Base-by-base conservation (phyloP, 2,797 vertebrate genomes). In the Spatula clypeata region DNA sequence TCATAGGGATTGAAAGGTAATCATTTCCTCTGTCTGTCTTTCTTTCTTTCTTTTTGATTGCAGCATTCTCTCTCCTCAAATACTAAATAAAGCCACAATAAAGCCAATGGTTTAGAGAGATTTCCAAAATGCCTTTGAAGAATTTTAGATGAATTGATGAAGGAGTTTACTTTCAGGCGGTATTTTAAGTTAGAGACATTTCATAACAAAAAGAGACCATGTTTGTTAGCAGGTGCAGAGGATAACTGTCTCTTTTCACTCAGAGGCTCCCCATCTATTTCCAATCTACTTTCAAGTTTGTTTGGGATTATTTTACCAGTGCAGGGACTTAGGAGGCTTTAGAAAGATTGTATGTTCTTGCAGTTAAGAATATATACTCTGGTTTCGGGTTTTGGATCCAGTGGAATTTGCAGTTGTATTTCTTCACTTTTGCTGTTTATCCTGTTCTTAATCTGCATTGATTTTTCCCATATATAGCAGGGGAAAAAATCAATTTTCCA, bases 401-500 rank as follows among this genome's bases (percentile, higher is more conserved):
- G 47, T 75, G 54, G 34, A 96, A 85, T 83, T 81, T 87, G 31
- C 38, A 64, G 62, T 65, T 10, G 0, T 72, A 71, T 90, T 97
- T 96, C 60, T 86, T 95, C 51, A 65, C 76, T 94, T 94, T 90
- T 18, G 18, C 53, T 79, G 40, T 92, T 98, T 96, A 96, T 79
- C 71, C 76, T 90, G 9, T 71, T 94, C 83, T 97, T 97, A 96
- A 93, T 96, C 87, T 96, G 88, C 94, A 98, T 97, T 96, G 96
- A 98, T 97, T 86, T 86, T 51, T 5, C 72, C 70, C 86, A 79
- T 71, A 85, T 92, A 94, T 93, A 90, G 49, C 44, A 55, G 79
- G 32, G 79, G 32, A 16, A 60, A 89, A 96, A 97, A 98, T 98
- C 97, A 96, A 98, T 98, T 95, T 97, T 97, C 95, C 95, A 96